phyloP scores from a whole-genome alignment of 2,113 vertebrate species.

The Pollimyrus isidori region DNA sequence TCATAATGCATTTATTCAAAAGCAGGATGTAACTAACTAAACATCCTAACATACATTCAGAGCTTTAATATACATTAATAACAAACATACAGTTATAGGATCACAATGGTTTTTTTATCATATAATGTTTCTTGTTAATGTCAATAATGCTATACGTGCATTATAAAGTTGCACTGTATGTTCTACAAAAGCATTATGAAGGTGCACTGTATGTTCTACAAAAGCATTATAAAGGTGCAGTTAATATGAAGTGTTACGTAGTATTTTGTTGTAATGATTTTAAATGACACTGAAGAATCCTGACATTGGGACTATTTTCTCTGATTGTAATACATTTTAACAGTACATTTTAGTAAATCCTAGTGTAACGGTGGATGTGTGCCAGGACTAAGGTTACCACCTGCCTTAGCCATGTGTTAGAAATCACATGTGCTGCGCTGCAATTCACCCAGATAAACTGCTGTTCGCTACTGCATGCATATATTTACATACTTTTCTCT shows the following conservation, averaged over 20 bases:
- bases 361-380: not conserved
- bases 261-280: not conserved
- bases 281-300: not conserved
- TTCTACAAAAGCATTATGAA: not conserved
- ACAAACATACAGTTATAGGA: no score
- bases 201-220: not conserved
- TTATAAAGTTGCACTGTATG: not conserved
- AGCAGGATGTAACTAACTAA: not conserved
- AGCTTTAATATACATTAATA: not conserved
- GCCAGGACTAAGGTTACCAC: not conserved
- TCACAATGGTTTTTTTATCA: no score
- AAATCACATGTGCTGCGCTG: not conserved
- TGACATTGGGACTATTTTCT: not conserved
- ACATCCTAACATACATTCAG: not conserved
- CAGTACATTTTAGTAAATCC: not conserved
- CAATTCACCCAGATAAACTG: not conserved
- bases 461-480: not conserved
- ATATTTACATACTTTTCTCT: slow-evolving; percentile 5
- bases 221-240: not conserved
- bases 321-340: not conserved
- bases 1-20: not conserved
- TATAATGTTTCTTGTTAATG: not conserved
- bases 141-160: not conserved
- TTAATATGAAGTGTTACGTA: not conserved
- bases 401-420: not conserved